Base-by-base conservation (phyloP, 2,888 invertebrate species). In the Rhyacophila evoluta region DNA sequence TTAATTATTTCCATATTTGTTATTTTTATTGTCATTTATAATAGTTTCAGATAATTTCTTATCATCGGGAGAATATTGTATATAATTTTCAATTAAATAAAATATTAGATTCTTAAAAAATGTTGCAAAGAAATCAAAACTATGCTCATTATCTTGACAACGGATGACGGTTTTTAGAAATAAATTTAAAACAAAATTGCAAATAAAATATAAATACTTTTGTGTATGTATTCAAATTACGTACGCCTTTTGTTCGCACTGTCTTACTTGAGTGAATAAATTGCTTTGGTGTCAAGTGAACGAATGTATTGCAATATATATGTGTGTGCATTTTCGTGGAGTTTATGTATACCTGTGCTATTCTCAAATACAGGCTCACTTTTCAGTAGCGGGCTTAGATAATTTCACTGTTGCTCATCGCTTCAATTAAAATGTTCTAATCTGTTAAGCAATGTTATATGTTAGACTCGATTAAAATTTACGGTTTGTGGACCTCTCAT, bases 401-500 rank as follows among this genome's bases (percentile, higher is more conserved):
- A 41, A 41, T 41, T 41, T 41, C 41, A 41, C 5, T 41, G 55
- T 55, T 55, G 55, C 55, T 55, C 25, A 19, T 25, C 19, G 55
- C 55, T 19, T 75, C 71, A 78, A 78, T 78, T 78, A 78, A 78
- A 78, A 75, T 38, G 78, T 78, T 78, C 78, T 78, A 78, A 78
- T 78, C 78, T 78, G 78, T 75, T 78, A 75, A 75, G 75, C 78
- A 55, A 55, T 55, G 15, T 55, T 55, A 55, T 55, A 8, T 55
- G 19, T 55, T 25, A 2, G 25, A 55, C 25, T 37, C 25, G 15
- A 36, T 70, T 75, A 75, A 71, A 72, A 71, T 78, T 75, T 41
- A 72, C 78, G 78, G 78, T 78, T 75, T 70, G 70, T 12, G 36
- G 68, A 67, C 55, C 27, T 67, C 71, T 19, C 27, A 33, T 37